Base-by-base conservation (phyloP, 1,140 invertebrate species). In the Trinorchestia longiramus region DNA sequence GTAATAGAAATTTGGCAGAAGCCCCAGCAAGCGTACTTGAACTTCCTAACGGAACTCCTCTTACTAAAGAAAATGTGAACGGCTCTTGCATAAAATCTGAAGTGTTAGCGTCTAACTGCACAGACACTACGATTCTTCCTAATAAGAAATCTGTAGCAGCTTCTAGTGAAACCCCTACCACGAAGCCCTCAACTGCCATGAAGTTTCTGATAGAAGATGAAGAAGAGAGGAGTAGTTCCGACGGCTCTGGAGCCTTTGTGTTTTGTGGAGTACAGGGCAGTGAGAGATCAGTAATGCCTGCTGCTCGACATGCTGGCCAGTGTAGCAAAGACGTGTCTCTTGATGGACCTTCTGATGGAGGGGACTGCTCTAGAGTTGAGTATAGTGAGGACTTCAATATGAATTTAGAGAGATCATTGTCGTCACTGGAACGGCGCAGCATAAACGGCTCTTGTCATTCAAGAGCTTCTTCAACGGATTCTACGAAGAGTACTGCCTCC, bases 331-430 rank as follows among this genome's bases (percentile, higher is more conserved):
- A 90, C 36, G n/a, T 90, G n/a, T 42, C 88, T 4, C 6, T 28
- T 90, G 88, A 90, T 36, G 41, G 88, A 90, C 8, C 88, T 17
- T 28, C 15, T 19, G 88, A 90, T 77, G 62, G 62, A 42, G n/a
- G 15, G 15, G 88, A 90, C 4, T 28, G 88, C 88, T 15, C 43
- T 19, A 90, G 88, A 28, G 17, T 42, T 28, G 88, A 96, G 96
- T 43, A n/a, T 96, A 41, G 47, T 95, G 36, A 87, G 62, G 43
- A 96, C 96, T 94, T 95, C 87, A 95, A 95, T 44, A 96, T 92
- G 87, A 92, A 95, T 90, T 44, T 42, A 19, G 42, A 96, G 47
- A 47, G 43, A 40, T 57, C 88, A n/a, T 57, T 47, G 41, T 95
- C 87, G 62, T 77, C 96, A 19, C 45, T 91, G 95, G 57, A 96